phyloP scores from a whole-genome alignment of 2,113 vertebrate species.

The Himantopus leucocephalus region DNA sequence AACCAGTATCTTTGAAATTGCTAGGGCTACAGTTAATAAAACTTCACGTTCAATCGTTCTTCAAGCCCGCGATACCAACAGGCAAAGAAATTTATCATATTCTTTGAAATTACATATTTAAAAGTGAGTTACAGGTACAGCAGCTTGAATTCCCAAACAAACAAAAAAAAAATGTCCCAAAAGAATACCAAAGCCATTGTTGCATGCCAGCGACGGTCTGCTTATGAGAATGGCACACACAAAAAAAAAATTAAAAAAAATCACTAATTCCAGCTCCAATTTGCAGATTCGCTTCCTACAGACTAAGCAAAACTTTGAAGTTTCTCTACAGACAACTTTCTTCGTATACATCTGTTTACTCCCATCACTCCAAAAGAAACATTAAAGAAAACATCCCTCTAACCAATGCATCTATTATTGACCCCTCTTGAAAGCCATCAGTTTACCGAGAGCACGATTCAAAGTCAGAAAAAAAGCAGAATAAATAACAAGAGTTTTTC shows the following conservation, averaged over 20 bases:
- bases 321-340: background rate
- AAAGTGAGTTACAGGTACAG: conserved; percentile 11
- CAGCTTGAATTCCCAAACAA: background rate
- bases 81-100: conserved; percentile 27
- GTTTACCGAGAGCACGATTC: background rate
- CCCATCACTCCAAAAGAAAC: background rate
- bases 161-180: background rate
- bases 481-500: background rate
- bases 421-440: background rate
- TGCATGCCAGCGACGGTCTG: background rate
- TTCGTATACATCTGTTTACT: background rate
- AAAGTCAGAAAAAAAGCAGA: background rate
- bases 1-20: conserved; percentile 65
- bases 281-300: background rate
- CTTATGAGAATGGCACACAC: background rate
- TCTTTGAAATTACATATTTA: conserved; percentile 61
- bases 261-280: background rate
- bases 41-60: conserved; percentile 38
- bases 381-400: background rate
- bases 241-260: background rate
- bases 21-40: conserved; percentile 73
- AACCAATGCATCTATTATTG: background rate
- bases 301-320: background rate
- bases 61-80: background rate
- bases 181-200: background rate